Percentiles rank a stretch among this genome's conserved stretches.
Conservation (phyloP, 2,113 vertebrate genomes). For the Tapirus terrestris region DNA sequence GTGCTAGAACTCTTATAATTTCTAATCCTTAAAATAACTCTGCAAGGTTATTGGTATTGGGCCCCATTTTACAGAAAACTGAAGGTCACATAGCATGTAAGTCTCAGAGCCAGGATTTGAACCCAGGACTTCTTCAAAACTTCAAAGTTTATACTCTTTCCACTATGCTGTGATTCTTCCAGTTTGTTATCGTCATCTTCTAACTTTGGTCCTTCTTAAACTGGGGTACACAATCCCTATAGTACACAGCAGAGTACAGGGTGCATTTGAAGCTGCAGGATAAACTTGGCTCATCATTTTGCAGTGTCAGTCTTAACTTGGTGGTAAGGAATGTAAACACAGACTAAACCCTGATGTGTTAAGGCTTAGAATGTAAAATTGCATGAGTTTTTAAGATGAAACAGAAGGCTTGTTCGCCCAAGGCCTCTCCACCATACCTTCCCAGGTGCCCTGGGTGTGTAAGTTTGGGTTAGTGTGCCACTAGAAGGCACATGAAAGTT, state of each 20-base stretch:
- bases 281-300: neutral
- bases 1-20: slow-evolving; percentile 49
- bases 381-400: neutral
- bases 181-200: neutral
- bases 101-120: neutral
- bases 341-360: neutral
- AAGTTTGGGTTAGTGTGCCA: neutral
- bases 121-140: slow-evolving; percentile 1
- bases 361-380: neutral
- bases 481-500: neutral
- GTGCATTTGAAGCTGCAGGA: neutral
- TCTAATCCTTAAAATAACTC: slow-evolving; percentile 7
- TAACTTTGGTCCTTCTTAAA: slow-evolving; percentile 24
- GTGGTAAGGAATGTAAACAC: neutral
- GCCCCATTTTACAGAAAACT: slow-evolving; percentile 29
- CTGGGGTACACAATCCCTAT: neutral
- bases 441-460: neutral
- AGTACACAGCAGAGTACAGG: neutral
- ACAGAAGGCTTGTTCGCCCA: neutral
- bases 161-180: neutral
- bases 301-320: neutral
- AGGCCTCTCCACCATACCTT: neutral
- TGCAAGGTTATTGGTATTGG: neutral
- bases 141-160: neutral
- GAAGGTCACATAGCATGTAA: neutral